phyloP scores from a whole-genome alignment of 2,113 vertebrate genomes.

The Rhinichthys klamathensis region DNA sequence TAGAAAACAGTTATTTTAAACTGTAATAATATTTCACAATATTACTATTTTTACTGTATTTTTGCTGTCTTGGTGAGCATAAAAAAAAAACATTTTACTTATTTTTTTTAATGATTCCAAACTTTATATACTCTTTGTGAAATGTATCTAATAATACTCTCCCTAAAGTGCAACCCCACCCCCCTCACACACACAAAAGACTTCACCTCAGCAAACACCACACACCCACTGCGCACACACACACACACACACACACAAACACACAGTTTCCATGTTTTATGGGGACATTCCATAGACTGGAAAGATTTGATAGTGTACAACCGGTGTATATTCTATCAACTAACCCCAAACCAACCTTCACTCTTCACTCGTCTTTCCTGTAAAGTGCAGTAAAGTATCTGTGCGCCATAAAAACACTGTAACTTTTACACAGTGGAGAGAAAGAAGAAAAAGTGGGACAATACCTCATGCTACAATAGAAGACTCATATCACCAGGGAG shows the following conservation, averaged over 20 bases:
- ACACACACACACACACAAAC: too few species aligned
- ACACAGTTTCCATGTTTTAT: too few species aligned
- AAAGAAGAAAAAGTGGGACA: constrained; percentile 6
- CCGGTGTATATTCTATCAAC: too few species aligned
- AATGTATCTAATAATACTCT: background rate
- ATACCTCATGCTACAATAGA: constrained; percentile 21
- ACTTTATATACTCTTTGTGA: background rate
- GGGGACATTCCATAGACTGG: background rate
- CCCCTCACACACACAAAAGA: constrained; percentile 16
- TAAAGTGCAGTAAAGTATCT: background rate
- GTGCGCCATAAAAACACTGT: background rate
- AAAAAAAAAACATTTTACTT: background rate
- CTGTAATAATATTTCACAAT: background rate
- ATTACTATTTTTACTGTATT: background rate
- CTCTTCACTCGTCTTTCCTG: background rate
- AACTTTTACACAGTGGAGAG: constrained; percentile 17
- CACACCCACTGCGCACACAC: background rate
- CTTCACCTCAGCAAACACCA: constrained; percentile 37
- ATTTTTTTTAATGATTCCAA: too few species aligned
- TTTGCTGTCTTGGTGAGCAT: background rate
- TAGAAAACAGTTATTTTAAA: too few species aligned
- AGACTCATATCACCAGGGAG: constrained; percentile 39
- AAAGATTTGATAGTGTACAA: background rate
- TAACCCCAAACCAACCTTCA: background rate
- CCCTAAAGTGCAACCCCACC: background rate